Conservation (phyloP, 2,888 invertebrate genomes). For the Dromius quadrimaculatus region DNA sequence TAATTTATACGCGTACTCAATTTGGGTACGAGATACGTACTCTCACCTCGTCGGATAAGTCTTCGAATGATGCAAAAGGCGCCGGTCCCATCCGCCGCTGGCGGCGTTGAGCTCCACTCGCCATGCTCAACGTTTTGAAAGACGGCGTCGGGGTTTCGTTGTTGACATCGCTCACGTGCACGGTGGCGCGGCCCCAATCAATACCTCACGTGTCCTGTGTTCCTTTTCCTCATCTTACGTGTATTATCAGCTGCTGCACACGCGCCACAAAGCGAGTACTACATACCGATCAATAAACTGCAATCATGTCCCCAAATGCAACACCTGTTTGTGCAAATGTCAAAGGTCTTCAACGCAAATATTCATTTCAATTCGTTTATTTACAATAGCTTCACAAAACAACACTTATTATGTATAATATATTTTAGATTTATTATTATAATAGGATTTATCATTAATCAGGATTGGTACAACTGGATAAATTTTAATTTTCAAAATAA, state of each 20-base stretch:
- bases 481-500: no score
- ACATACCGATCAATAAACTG: conserved; percentile 16
- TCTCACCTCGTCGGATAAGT: conserved; percentile 85
- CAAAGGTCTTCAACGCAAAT: background rate
- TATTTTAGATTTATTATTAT: conserved; percentile 33
- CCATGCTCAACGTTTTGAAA: conserved; percentile 27
- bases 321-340: background rate
- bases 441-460: conserved; percentile 18
- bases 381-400: conserved; percentile 50
- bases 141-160: conserved; percentile 29
- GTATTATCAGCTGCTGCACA: conserved; percentile 30
- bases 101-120: conserved; percentile 28
- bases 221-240: conserved; percentile 13
- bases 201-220: conserved; percentile 42
- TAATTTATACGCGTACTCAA: conserved; percentile 56
- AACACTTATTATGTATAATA: conserved; percentile 48
- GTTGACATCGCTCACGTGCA: conserved; percentile 50
- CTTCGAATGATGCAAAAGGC: conserved; percentile 94
- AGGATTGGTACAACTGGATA: no score
- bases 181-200: conserved; percentile 43
- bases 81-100: conserved; percentile 91
- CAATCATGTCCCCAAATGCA: background rate
- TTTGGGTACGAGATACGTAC: conserved; percentile 68
- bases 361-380: conserved; percentile 40
- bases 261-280: conserved; percentile 14